Evolutionary conservation across 2,888 invertebrate species (phyloP).

Genomic region (Cantharis rufa): DNA sequence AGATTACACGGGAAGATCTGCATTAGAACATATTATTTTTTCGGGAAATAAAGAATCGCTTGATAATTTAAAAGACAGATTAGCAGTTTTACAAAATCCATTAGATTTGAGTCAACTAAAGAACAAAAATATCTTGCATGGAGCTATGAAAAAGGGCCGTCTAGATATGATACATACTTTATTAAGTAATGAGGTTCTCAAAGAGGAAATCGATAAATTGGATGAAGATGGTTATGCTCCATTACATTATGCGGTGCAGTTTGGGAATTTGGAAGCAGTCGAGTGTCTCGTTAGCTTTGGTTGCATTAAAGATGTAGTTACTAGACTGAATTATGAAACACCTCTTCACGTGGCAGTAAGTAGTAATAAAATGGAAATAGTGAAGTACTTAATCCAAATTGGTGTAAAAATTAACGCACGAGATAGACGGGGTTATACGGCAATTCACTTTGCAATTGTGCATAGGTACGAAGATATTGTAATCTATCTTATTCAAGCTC

Average conservation of each 20-base stretch:
- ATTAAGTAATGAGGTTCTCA: neutral
- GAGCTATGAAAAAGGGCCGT: neutral
- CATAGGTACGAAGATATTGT: neutral
- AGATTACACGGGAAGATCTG: neutral
- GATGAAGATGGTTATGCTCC: neutral
- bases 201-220: neutral
- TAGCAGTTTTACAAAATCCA: neutral
- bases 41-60: neutral
- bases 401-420: neutral
- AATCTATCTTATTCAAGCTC: neutral
- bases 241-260: neutral
- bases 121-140: neutral
- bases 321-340: neutral
- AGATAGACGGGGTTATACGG: neutral
- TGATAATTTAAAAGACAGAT: neutral
- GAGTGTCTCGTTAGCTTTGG: neutral
- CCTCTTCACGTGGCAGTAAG: neutral
- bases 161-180: neutral
- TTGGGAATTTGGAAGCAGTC: neutral
- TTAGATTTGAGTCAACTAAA: neutral
- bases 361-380: neutral
- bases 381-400: neutral
- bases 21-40: neutral
- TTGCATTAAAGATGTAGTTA: neutral
- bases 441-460: neutral